A percentile compares a stretch with the other conserved stretches of the same genome.
Conservation (phyloP, 2,113 vertebrate species). For the Sceloporus tristichus region DNA sequence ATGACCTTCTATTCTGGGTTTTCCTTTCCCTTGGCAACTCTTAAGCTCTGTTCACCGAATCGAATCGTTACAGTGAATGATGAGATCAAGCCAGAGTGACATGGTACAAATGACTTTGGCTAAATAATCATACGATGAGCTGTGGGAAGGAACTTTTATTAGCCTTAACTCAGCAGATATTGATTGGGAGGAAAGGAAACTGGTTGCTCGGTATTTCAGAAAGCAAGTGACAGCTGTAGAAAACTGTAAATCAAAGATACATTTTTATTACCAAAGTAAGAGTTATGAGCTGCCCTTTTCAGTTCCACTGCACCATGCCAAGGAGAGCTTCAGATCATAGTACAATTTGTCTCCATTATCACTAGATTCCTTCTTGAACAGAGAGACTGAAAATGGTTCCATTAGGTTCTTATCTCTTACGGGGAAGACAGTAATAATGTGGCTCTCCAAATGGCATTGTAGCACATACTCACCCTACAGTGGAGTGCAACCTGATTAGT, state of each 20-base stretch:
- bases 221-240: constrained; percentile 62
- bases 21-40: constrained; percentile 73
- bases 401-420: constrained; percentile 65
- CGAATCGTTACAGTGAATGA: constrained; percentile 74
- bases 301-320: constrained; percentile 59
- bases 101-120: constrained; percentile 72
- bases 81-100: constrained; percentile 73
- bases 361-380: constrained; percentile 58
- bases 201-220: constrained; percentile 54
- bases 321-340: constrained; percentile 49
- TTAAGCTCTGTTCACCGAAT: constrained; percentile 70
- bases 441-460: not conserved
- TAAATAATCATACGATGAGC: constrained; percentile 76
- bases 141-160: constrained; percentile 70
- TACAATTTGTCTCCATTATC: constrained; percentile 69
- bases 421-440: constrained; percentile 47
- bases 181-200: constrained; percentile 62
- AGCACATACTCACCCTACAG: not conserved
- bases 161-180: constrained; percentile 69
- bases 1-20: constrained; percentile 67
- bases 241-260: constrained; percentile 66
- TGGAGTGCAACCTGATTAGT: not conserved
- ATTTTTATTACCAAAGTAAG: constrained; percentile 63
- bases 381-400: constrained; percentile 64
- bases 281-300: constrained; percentile 68